Conservation (phyloP, 2,113 vertebrate genomes). For the Hippocampus barbouri region DNA sequence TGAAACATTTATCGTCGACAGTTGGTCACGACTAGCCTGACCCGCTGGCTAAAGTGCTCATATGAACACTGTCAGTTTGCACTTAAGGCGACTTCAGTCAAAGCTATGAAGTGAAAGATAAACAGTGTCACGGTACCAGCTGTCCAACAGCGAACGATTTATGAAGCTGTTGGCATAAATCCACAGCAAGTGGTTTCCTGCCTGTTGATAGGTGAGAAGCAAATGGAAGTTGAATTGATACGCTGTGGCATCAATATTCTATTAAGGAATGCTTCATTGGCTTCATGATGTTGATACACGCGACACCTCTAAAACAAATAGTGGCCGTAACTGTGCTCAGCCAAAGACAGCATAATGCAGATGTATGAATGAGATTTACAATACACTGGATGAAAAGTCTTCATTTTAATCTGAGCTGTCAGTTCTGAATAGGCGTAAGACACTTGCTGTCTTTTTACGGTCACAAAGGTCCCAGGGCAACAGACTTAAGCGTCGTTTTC, state of each 20-base stretch:
- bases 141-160: conserved; percentile 37
- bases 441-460: not conserved
- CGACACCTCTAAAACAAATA: conserved; percentile 17
- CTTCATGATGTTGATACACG: conserved; percentile 17
- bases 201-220: conserved; percentile 15
- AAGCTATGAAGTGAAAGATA: conserved; percentile 33
- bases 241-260: conserved; percentile 20
- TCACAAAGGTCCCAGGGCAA: not conserved
- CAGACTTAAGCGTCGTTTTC: not conserved
- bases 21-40: conserved; percentile 35
- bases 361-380: conserved; percentile 7
- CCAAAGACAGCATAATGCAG: not conserved
- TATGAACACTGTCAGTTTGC: conserved; percentile 21
- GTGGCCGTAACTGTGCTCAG: not conserved
- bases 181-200: conserved; percentile 15
- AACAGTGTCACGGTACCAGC: conserved; percentile 3
- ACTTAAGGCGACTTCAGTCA: conserved; percentile 13
- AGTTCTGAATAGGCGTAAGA: not conserved
- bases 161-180: conserved; percentile 32
- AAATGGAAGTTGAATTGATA: conserved; percentile 23
- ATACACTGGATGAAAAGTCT: not conserved
- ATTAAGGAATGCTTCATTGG: conserved; percentile 32
- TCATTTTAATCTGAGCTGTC: conserved; percentile 1
- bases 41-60: conserved; percentile 19
- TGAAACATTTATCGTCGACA: conserved; percentile 52